These are phyloP conservation scores for Fissipunctia ypsillon DNA, from an alignment of 2,888 invertebrate species.

Conservation along the genomic window DNA sequence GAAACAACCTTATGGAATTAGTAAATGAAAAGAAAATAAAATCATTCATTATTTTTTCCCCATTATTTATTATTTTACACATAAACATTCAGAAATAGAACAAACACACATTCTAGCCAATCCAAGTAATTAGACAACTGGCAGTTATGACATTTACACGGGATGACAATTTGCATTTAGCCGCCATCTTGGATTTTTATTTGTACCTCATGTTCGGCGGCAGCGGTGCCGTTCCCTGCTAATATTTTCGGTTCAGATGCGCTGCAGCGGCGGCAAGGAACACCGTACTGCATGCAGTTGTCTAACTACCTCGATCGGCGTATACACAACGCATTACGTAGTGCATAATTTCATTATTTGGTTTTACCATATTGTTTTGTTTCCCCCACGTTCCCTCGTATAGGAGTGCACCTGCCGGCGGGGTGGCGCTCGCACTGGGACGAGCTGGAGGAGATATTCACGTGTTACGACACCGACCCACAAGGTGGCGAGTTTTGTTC, in stretches of 20 bases:
- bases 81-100: constrained; percentile 2
- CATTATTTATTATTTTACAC: constrained; percentile 17
- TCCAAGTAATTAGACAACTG: constrained; percentile 21
- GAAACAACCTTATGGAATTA: constrained; percentile 41
- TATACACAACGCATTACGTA: background rate
- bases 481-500: constrained; percentile 59
- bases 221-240: too few relatives aligned
- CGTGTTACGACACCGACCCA: constrained; percentile 65
- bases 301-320: background rate
- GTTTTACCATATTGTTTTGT: constrained; percentile 33
- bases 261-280: too few relatives aligned
- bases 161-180: background rate
- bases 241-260: background rate
- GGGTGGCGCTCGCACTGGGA: constrained; percentile 79
- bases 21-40: background rate
- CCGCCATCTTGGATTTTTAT: constrained; percentile 2
- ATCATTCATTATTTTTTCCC: constrained; percentile 10
- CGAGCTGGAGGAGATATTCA: constrained; percentile 82
- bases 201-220: background rate
- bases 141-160: too few relatives aligned
- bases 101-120: constrained; percentile 13
- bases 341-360: background rate
- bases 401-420: constrained; percentile 13
- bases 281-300: background rate
- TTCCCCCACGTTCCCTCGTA: background rate